Evolutionary conservation across 2,797 vertebrate species (phyloP), one percentile per base, ranked within the genome.

Genomic region (Lophius americanus): DNA sequence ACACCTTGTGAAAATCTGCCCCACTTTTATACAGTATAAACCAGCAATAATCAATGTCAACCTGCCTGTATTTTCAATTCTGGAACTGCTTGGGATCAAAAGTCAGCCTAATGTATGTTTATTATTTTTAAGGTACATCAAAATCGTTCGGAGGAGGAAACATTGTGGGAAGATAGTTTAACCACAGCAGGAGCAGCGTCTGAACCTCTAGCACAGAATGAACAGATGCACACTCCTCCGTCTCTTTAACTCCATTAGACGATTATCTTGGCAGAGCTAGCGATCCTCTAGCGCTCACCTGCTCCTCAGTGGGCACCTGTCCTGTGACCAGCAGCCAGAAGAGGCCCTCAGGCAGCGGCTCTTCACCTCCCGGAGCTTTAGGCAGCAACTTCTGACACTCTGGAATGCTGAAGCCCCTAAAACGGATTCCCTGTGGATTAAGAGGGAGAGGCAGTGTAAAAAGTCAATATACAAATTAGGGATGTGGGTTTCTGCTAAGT

Each of bases 291-390:
- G 2, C 10, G 33, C 82, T 89, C 88, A 99, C 98, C 96, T 99
- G 98, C 78, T 97, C 97, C 73, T 96, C 95, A 4, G 92, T 95
- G 70, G 97, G 97, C 73, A 98, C 92, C 53, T 97, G 92, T 59
- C 97, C 97, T 0, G 97, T 98, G 81, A 98, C 91, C 88, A 98
- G 88, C 82, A 98, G 93, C 98, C 97, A 99, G 91, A 98, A 99
- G n/a, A 98, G 95, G 7, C 97, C 96, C 76, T 98, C 98, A 0
- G 98, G 98, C 70, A 99, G 92, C 0, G 97, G 97, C 82, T 99
- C 97, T 62, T 94, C 93, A 0, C 97, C 96, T 49, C 95, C 96
- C 0, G 94, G 86, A 9, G 95, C 96, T 84, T 96, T 99, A 57
- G 97, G 96, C 74, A 99, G 89, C 82, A 98, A 76, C 85, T 96